phyloP scores from a whole-genome alignment of 2,797 vertebrate species.

The Microtus obscurus region DNA sequence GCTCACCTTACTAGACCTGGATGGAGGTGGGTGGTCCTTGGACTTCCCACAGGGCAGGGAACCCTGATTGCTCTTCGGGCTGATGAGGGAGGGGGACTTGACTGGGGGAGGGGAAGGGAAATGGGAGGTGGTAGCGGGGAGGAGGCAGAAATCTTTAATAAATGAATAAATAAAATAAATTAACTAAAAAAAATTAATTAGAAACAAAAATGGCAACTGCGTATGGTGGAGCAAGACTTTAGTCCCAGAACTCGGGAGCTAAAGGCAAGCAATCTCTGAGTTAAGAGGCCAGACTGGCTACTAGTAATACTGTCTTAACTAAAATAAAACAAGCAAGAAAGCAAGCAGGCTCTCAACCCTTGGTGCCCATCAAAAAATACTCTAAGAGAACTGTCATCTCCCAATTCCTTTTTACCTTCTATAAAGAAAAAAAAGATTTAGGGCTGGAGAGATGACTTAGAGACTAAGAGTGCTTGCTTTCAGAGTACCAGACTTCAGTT shows the following conservation, averaged over 20 bases:
- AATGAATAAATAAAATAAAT: too few relatives aligned
- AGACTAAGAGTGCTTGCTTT: background rate
- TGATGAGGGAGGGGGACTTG: too few relatives aligned
- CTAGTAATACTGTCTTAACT: background rate
- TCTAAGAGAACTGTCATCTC: slow-evolving; percentile 8
- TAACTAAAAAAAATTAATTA: background rate
- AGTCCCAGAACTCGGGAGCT: background rate
- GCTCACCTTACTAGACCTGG: too few relatives aligned
- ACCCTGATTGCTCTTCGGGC: too few relatives aligned
- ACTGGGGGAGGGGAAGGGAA: too few relatives aligned
- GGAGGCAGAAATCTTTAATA: too few relatives aligned
- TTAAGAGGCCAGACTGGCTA: background rate
- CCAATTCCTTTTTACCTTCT: slow-evolving; percentile 27
- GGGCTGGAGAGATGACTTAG: background rate
- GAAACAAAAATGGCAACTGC: background rate
- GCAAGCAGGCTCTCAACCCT: background rate
- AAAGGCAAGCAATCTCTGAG: background rate
- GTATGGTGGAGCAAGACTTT: too few relatives aligned
- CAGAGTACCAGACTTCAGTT: background rate
- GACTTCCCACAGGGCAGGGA: too few relatives aligned
- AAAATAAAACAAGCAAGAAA: background rate
- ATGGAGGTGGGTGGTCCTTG: too few relatives aligned
- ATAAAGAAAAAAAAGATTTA: slow-evolving; percentile 31
- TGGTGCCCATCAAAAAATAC: background rate
- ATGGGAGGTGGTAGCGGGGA: too few relatives aligned